Base-by-base conservation (phyloP, 2,888 invertebrate genomes). In the Macroteleia sp. region DNA sequence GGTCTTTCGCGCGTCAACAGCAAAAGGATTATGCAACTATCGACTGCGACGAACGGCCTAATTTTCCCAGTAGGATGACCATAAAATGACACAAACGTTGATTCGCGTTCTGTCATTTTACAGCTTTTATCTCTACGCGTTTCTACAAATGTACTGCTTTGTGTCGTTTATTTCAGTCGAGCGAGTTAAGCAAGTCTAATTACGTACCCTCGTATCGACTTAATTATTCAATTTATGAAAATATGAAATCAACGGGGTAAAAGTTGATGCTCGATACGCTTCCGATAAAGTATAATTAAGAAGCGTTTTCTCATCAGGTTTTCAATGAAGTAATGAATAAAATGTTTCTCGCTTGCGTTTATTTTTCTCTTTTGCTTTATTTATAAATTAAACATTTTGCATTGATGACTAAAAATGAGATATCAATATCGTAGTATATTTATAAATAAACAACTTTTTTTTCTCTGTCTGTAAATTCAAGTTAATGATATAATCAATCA, bases 191-290 rank as follows among this genome's bases (percentile, higher is more conserved):
- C 44, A 52, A 52, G 54, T 44, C 44, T 61, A 61, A 61, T 59
- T 61, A 61, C 61, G 70, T 22, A 17, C 48, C 8, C 17, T 25
- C 52, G 41, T 44, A 70, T 61, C 44, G 28, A 25, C 61, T 44
- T 70, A 61, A 70, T 54, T 70, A n/a, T 70, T 70, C 61, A 70
- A 70, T 70, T 59, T 70, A 70, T 61, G 59, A 61, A 70, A 70
- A 70, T 70, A 61, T 59, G 70, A 70, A 70, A 54, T 61, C 59
- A 9, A 36, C 32, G 30, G 14, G 25, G 39, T 25, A 19, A 52
- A 52, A 50, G 22, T 61, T 70, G 44, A 59, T 69, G 30, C 61
- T 9, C 61, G 70, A 70, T 54, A 42, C 59, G 48, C 10, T 59
- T 54, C 19, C 54, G 70, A 70, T 70, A 61, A 70, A 61, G 17